Evolutionary conservation across 2,888 invertebrate species (phyloP), one percentile per base, ranked within the genome.

Genomic region (Coleophora deauratella): DNA sequence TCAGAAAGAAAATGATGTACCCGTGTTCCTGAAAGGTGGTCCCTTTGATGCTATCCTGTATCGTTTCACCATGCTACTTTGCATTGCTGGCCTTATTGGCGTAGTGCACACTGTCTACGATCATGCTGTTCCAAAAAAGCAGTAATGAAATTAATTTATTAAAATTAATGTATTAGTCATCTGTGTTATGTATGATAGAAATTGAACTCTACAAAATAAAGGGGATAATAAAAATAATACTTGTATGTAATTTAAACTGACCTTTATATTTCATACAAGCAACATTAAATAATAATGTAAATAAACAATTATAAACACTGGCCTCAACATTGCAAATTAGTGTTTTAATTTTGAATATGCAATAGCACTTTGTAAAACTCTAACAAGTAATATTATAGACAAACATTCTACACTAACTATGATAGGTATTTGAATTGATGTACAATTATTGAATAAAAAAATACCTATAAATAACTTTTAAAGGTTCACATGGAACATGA

Each of bases 11-110:
- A 86, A 90, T 72, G 88, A 87, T 46, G 55, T 82, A 3, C 89
- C 89, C 1, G 81, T 90, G 2, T 87, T 87, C 73, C 64, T 90
- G 55, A 90, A 90, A 62, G 88, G 85, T 27, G 90, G 90, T 37
- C 68, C 87, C 1, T 41, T 70, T 7, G 90, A 90, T 49, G 76
- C 55, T 45, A 51, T 88, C 10, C 57, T 89, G 40, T 82, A 80
- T 58, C 78, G 80, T 15, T 37, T 80, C 9, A 85, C 86, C n/a
- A 46, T 81, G 62, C 64, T 65, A 37, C 65, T 86, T 36, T 77
- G 84, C 45, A 50, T 76, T 28, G 45, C 72, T 10, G 87, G 82
- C 6, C 41, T 87, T 0, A 13, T 59, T 42, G 77, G 80, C 30
- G 59, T 82, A 2, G 78, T 55, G n/a, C 76, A 85, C 49, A 75